Evolutionary conservation across 1,140 invertebrate species (phyloP).

Genomic region (Vanessa atalanta): DNA sequence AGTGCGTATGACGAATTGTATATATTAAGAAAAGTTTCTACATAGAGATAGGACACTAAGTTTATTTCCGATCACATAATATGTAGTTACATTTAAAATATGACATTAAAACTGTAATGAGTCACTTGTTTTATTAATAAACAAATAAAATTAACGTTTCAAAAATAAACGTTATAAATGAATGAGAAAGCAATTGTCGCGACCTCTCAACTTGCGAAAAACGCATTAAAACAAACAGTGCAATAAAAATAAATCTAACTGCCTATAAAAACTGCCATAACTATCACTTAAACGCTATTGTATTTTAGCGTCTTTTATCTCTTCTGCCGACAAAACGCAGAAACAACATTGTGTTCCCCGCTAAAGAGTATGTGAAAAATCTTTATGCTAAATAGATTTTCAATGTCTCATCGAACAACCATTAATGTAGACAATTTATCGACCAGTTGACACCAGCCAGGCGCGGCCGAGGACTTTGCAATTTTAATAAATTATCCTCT

Average conservation of each 20-base stretch:
- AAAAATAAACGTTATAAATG: slow-evolving; percentile 44
- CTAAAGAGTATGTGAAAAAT: slow-evolving; percentile 44
- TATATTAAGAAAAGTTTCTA: too few relatives aligned
- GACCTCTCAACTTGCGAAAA: slow-evolving; percentile 76
- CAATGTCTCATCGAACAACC: slow-evolving; percentile 38
- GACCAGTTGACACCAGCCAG: slow-evolving; percentile 45
- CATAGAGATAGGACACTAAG: too few relatives aligned
- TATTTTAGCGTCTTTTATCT: slow-evolving; percentile 69
- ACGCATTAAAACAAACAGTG: slow-evolving; percentile 81
- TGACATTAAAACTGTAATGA: too few relatives aligned
- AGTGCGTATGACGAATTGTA: too few relatives aligned
- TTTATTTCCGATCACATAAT: too few relatives aligned
- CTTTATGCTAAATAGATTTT: slow-evolving; percentile 43
- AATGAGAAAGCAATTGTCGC: slow-evolving; percentile 69
- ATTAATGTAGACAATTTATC: slow-evolving; percentile 58
- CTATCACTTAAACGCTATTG: slow-evolving; percentile 81
- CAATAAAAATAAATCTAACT: slow-evolving; percentile 82
- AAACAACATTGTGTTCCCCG: slow-evolving; percentile 56
- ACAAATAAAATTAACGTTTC: background rate
- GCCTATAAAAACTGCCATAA: slow-evolving; percentile 82
- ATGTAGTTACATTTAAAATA: too few relatives aligned
- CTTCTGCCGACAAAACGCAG: slow-evolving; percentile 55
- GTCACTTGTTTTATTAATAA: background rate
- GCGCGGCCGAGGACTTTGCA: slow-evolving; percentile 39
- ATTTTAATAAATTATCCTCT: slow-evolving; percentile 57